Percentiles rank a stretch among this genome's conserved stretches.
These are phyloP conservation scores for Drosophila bifasciata DNA, from an alignment of 1,140 invertebrate genomes.

Conservation along the genomic window DNA sequence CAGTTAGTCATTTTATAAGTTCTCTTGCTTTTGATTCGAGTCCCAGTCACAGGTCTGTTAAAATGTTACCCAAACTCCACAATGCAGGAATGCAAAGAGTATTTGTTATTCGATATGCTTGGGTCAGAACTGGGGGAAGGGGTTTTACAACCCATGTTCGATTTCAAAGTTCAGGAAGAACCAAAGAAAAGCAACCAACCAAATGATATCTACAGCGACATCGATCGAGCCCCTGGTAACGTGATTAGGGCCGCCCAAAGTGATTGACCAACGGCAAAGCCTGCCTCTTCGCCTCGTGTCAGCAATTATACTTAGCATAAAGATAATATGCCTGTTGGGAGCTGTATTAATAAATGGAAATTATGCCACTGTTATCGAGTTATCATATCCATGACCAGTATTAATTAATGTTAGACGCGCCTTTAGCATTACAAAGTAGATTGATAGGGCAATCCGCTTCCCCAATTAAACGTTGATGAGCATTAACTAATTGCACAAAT, in stretches of 20 bases:
- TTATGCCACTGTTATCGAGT: constrained; percentile 9
- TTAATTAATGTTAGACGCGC: too few relatives aligned
- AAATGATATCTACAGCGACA: constrained; percentile 37
- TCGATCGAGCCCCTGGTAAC: constrained; percentile 34
- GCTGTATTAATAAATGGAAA: neutral
- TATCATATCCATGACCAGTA: too few relatives aligned
- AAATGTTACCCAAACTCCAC: neutral
- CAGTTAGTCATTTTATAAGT: constrained; percentile 57
- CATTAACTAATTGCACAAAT: neutral
- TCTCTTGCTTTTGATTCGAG: neutral
- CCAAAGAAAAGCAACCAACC: constrained; percentile 30
- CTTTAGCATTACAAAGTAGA: too few relatives aligned
- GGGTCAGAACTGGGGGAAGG: neutral
- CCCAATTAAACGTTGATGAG: too few relatives aligned
- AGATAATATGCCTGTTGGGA: constrained; percentile 30
- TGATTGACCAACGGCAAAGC: constrained; percentile 17
- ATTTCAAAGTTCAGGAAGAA: constrained; percentile 65
- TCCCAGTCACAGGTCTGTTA: neutral
- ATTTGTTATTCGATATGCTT: constrained; percentile 13
- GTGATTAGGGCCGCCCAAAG: constrained; percentile 46
- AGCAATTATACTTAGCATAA: constrained; percentile 38
- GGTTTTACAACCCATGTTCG: constrained; percentile 5
- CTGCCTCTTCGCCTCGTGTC: constrained; percentile 20
- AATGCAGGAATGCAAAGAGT: constrained; percentile 12
- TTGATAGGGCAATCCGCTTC: too few relatives aligned